phyloP scores from a whole-genome alignment of 2,888 invertebrate genomes.

The Salpingus planirostris region DNA sequence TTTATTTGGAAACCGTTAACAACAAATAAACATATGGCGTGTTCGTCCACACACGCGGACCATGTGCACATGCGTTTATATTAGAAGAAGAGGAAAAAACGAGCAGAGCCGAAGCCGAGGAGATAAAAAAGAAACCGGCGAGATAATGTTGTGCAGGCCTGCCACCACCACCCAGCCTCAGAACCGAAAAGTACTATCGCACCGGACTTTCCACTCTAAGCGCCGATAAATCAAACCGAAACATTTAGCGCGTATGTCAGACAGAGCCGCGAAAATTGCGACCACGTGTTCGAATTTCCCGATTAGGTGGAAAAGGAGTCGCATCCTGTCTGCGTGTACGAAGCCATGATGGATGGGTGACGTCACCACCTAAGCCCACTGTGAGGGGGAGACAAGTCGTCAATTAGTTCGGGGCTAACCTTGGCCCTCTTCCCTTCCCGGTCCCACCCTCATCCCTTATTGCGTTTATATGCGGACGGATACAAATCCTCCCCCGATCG shows the following conservation, averaged over 20 bases:
- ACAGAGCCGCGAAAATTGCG: too few species aligned
- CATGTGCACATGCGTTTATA: slow-evolving; percentile 8
- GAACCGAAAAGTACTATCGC: too few species aligned
- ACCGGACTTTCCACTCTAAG: too few species aligned
- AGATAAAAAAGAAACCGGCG: slow-evolving; percentile 1
- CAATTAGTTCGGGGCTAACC: slow-evolving; percentile 32
- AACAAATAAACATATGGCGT: slow-evolving; percentile 21
- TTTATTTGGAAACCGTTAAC: slow-evolving; percentile 21
- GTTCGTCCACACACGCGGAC: neutral
- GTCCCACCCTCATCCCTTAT: too few species aligned
- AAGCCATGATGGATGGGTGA: slow-evolving; percentile 32
- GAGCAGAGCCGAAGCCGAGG: slow-evolving; percentile 2
- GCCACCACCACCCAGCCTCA: too few species aligned
- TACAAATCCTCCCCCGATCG: too few species aligned
- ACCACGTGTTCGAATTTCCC: slow-evolving; percentile 5
- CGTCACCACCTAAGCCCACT: slow-evolving; percentile 27
- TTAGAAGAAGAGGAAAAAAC: too few species aligned
- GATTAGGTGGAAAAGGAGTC: slow-evolving; percentile 2
- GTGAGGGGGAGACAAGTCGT: slow-evolving; percentile 30
- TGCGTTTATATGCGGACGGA: too few species aligned
- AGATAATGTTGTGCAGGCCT: neutral
- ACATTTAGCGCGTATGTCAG: too few species aligned
- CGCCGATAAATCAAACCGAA: too few species aligned
- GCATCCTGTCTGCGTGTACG: too few species aligned
- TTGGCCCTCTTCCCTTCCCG: slow-evolving; percentile 11